A percentile compares a stretch with the other conserved stretches of the same genome.
Conservation (phyloP, 2,888 invertebrate genomes). For the Epistrophella euchroma region DNA sequence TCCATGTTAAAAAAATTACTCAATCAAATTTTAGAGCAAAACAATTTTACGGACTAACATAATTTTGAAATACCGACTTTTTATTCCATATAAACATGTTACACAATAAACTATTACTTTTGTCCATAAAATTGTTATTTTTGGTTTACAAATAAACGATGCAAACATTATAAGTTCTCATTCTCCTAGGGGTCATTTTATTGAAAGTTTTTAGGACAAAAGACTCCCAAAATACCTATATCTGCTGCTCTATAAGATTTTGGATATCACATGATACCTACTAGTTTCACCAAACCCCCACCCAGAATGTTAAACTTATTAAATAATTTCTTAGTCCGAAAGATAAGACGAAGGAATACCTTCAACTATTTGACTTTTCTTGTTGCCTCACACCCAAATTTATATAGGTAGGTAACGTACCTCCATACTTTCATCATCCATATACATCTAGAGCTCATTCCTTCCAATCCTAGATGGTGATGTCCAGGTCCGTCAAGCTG, state of each 20-base stretch:
- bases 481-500: too few relatives aligned
- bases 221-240: slow-evolving; percentile 5
- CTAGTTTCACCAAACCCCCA: neutral
- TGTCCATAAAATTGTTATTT: neutral
- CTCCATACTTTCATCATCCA: neutral
- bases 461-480: neutral
- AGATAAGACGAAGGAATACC: slow-evolving; percentile 1
- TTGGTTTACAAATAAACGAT: neutral
- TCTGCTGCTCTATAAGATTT: neutral
- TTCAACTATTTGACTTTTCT: neutral
- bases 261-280: neutral
- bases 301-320: neutral
- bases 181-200: neutral
- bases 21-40: too few relatives aligned
- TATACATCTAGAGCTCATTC: neutral
- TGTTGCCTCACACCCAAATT: neutral
- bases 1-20: too few relatives aligned
- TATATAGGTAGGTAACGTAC: neutral
- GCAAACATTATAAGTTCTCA: neutral
- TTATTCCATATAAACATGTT: too few relatives aligned
- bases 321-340: slow-evolving; percentile 6
- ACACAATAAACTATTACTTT: neutral
- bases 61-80: too few relatives aligned
- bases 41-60: too few relatives aligned
- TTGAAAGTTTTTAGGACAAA: neutral